Evolutionary conservation across 2,888 invertebrate genomes (phyloP), one percentile per base, ranked within the genome.

Genomic region (Lycophotia porphyrea): DNA sequence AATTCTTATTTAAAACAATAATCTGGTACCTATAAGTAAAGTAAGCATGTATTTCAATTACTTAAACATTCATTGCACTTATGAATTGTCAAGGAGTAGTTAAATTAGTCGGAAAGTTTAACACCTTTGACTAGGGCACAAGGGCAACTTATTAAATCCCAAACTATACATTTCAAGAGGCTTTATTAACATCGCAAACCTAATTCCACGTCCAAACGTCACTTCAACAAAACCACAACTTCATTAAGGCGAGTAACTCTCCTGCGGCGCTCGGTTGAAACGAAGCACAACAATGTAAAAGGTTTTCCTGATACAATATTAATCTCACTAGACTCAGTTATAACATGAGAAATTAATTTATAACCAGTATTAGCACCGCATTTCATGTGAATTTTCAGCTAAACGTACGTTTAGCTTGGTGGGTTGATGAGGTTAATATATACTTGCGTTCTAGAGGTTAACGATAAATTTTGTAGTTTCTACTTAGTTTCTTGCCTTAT

Each of bases 251-350:
- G 34, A 84, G 85, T 76, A 47, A 76, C 82, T 85, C 75, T 52
- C 75, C 65, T 44, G 71, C 65, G 65, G 44, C 36, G 44, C 68
- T 72, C 60, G 27, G 8, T 86, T 77, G 79, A 88, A 93, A 92
- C 88, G 78, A 61, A 84, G 88, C 93, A 91, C 78, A 78, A 77
- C 81, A 90, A 88, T 92, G 84, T 94, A 94, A 94, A 94, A 94
- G 94, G 92, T 92, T 94, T 93, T 86, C 80, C 91, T 92, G 92
- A 94, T 94, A 94, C 91, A 93, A 91, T 92, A 94, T 94, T 93
- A 94, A 93, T 93, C 93, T 92, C 89, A 79, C 88, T 86, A 88
- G 90, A 89, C 87, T 87, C 84, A 68, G 90, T 90, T 91, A 89
- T 93, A 90, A 93, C 89, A 92, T 89, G 90, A 86, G 90, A 91